Base-by-base conservation (phyloP, 2,888 invertebrate genomes). In the Cerastoderma edule region DNA sequence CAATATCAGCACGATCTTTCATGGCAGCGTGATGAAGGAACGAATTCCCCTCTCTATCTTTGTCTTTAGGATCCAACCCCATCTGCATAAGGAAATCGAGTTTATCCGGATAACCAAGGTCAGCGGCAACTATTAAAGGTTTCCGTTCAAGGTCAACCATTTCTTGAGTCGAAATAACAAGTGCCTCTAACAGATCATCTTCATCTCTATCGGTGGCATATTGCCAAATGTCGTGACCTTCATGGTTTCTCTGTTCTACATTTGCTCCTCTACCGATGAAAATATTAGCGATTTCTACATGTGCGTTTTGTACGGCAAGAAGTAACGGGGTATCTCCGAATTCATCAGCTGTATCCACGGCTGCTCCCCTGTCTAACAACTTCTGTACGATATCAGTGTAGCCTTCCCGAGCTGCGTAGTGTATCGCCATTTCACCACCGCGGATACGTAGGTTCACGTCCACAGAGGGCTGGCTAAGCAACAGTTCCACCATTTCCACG, bases 341-440 rank as follows among this genome's bases (percentile, higher is more conserved):
- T 53, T 87, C 88, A 67, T 91, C 92, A 35, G 86, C 83, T 46
- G 84, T 83, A 76, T 93, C 89, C 1, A 91, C 81, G 22, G 72
- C 66, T 5, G 90, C 91, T 10, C 89, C 89, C 32, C 83, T 83
- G 56, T 87, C 75, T 22, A 92, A 78, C 5, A 92, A 84, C 27
- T 70, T 57, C 65, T 85, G 74, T 56, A 91, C 72, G 24, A 91
- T 85, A 8, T 87, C 83, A 2, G 84, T 78, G 72, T 88, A 83
- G 16, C 92, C 92, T 76, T 91, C 88, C 24, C 88, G 78, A 4
- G 91, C 90, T 10, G 93, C 93, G 65, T 91, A 89, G 68, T 93
- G 92, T 13, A 93, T 85, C 2, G 92, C 89, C 6, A 88, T 88
- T 73, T 89, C 86, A 33, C 87, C 86, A 24, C 88, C 88, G 27